These are phyloP conservation scores for Eurystomus glaucurus DNA, from an alignment of 2,797 vertebrate genomes.

Conservation along the genomic window DNA sequence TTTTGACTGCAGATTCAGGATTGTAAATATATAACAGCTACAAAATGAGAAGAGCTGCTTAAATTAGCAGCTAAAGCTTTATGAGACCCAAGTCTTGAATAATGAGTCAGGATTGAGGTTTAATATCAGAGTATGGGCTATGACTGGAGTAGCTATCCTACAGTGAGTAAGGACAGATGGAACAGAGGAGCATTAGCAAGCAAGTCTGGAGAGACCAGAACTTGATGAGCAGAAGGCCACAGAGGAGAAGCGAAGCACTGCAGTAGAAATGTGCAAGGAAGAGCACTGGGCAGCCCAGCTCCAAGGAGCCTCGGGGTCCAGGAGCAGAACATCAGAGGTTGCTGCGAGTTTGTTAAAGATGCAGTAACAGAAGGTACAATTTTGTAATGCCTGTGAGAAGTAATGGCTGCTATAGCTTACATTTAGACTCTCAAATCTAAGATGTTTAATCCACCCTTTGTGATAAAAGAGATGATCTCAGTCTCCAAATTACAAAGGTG, in stretches of 20 bases:
- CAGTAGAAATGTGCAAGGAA: rapidly evolving
- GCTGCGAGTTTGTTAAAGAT: background rate
- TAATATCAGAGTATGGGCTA: background rate
- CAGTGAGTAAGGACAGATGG: background rate
- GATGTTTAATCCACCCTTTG: background rate
- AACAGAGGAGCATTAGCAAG: background rate
- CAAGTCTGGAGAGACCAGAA: background rate
- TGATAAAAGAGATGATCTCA: background rate
- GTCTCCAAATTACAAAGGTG: background rate
- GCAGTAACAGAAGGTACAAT: background rate
- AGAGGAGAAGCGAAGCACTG: background rate
- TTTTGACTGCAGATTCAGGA: background rate
- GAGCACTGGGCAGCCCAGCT: background rate
- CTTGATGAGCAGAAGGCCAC: background rate
- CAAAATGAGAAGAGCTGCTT: background rate
- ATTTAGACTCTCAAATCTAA: background rate
- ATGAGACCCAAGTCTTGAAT: background rate
- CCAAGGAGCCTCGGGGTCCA: background rate
- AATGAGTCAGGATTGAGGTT: background rate
- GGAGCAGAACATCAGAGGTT: background rate
- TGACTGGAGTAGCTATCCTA: background rate
- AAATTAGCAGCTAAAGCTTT: background rate
- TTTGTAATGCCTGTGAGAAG: background rate
- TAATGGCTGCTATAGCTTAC: background rate
- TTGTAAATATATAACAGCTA: background rate